Evolutionary conservation across 2,888 invertebrate genomes (phyloP).

Genomic region (Spicauda simplicius): DNA sequence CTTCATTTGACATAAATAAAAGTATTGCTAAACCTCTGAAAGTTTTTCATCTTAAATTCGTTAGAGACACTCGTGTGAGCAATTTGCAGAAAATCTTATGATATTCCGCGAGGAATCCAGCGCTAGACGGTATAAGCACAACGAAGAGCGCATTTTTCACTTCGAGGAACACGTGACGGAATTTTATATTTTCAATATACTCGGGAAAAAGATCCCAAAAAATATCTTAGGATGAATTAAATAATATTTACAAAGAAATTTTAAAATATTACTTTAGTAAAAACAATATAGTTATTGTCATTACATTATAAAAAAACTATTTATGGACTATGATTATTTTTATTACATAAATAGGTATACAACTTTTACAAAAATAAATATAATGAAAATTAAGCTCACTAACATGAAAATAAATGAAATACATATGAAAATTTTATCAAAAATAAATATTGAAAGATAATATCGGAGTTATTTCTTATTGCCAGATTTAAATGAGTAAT

Average conservation of each 20-base stretch:
- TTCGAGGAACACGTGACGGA: neutral
- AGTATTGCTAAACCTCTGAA: neutral
- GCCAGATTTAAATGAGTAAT: constrained; percentile 1
- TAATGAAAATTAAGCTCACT: no score
- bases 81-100: neutral
- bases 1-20: no score
- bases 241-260: no score
- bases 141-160: neutral
- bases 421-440: no score
- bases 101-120: neutral
- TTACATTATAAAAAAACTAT: no score
- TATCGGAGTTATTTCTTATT: neutral
- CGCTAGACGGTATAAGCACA: neutral
- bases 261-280: no score
- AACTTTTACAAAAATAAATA: neutral
- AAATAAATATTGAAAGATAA: neutral
- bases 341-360: no score
- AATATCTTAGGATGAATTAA: no score
- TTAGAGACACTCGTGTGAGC: neutral
- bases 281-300: no score
- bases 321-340: no score
- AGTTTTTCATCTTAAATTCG: neutral
- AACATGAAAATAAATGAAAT: neutral
- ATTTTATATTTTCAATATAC: neutral
- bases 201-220: no score